Evolutionary conservation across 2,113 vertebrate species (phyloP), one percentile per base, ranked within the genome.

Genomic region (Prolemur simus): DNA sequence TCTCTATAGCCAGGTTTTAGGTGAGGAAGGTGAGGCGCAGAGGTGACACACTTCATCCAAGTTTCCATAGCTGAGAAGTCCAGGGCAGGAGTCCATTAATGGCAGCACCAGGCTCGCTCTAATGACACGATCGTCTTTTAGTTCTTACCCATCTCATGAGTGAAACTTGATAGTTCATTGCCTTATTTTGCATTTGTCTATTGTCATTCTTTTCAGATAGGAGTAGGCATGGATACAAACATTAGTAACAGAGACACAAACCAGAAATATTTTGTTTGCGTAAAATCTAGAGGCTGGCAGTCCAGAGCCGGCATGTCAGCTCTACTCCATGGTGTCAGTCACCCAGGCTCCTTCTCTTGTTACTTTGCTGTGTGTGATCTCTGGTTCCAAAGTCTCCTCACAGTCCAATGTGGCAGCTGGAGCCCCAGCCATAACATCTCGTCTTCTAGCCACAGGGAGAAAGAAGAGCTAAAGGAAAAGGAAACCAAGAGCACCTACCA

Each of bases 271-370:
- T 8, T 34, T n/a, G 34, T 21, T 80, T 42, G 21, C 58, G 45
- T n/a, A 69, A 84, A 85, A 49, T 11, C 25, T 32, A 10, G 42
- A 92, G 32, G 11, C 3, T 2, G 6, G n/a, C 21, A 4, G 18
- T 5, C 60, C 18, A 4, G 18, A n/a, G 37, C 68, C 6, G 47
- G 63, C n/a, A 2, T 5, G 14, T 3, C 39, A 2, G 12, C 54
- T 47, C 9, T 13, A 0, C 34, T 34, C 34, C 29, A 7, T 0
- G 1, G 20, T 18, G 17, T n/a, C 34, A 6, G 2, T 23, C 66
- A 32, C 25, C 2, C 49, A 6, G n/a, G 23, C 12, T 34, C 42
- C 47, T 63, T 21, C 54, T 68, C 80, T n/a, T 25, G n/a, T 42
- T 27, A 23, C 63, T 76, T 71, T 68, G 25, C n/a, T 42, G 8